Evolutionary conservation across 2,888 invertebrate species (phyloP), one percentile per base, ranked within the genome.

Genomic region (Ormyrus rosae): DNA sequence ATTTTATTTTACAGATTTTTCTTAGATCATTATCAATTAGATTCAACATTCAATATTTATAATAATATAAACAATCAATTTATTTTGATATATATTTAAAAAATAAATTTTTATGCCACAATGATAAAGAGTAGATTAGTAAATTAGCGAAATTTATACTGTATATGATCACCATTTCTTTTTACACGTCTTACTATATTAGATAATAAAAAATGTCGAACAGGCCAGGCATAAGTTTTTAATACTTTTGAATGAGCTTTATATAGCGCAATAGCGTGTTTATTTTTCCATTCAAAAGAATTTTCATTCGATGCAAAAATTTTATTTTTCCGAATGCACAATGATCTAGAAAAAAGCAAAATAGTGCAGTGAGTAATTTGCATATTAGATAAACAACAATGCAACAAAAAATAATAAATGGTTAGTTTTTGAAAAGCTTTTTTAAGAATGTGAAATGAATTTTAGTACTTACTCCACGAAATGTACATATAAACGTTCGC

Each of bases 121-220:
- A 19, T 19, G 19, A 19, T 19, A 19, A 19, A 19, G 19, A 19
- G 1, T 19, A 19, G 19, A 19, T 19, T 19, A 19, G 19, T 19
- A 19, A 19, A 19, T 19, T 19, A 19, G 19, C 2, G 6, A 60
- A 9, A 2, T 60, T 67, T 64, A 2, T 68, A 69, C 6, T 61
- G 80, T 3, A 69, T 51, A 48, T 65, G 78, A 61, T 48, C 1
- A 64, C 73, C 60, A 7, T 76, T 65, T 70, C 51, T 78, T 67
- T 74, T 61, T 53, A 82, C 71, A 83, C 86, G 85, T 34, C 46
- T 58, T 73, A 78, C 80, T 69, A 87, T 86, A 79, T 87, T 87
- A 73, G 67, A 77, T n/a, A 85, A 79, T 51, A 88, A 74, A 83
- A 88, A 88, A 82, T 84, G 84, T 81, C 83, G 84, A 80, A 88